Evolutionary conservation across 2,113 vertebrate genomes (phyloP).

Genomic region (Reinhardtius hippoglossoides): DNA sequence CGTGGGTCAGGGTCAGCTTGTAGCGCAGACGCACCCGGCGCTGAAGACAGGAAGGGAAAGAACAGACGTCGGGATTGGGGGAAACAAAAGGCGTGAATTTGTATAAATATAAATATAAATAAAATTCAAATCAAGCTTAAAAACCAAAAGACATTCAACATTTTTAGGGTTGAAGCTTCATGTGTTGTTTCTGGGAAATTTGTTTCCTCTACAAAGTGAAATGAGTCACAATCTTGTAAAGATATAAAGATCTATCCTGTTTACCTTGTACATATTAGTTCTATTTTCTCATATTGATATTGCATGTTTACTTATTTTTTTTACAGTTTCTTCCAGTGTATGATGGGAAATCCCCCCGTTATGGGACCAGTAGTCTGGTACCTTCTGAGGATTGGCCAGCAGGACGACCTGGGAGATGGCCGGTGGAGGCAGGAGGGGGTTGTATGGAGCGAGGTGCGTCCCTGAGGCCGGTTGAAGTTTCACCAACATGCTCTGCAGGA

Average conservation of each 20-base stretch:
- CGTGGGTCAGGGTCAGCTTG: conserved; percentile 83
- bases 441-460: conserved; percentile 86
- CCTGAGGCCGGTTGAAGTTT: conserved; percentile 87
- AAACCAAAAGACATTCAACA: neutral
- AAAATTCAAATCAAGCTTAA: neutral
- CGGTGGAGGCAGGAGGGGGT: conserved; percentile 84
- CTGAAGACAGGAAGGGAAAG: conserved; percentile 61
- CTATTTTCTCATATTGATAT: too few species aligned
- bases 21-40: conserved; percentile 84
- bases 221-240: too few species aligned
- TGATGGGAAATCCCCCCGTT: too few species aligned
- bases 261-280: too few species aligned
- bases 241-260: too few species aligned
- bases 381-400: conserved; percentile 87
- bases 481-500: conserved; percentile 84
- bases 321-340: neutral
- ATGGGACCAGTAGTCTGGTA: conserved; percentile 36
- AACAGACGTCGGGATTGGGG: neutral
- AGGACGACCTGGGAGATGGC: conserved; percentile 89
- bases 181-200: too few species aligned
- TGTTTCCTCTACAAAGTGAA: too few species aligned
- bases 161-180: neutral
- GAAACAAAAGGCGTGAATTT: neutral
- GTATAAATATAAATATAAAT: neutral
- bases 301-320: too few species aligned